These are phyloP conservation scores for Netelia virgata DNA, from an alignment of 2,888 invertebrate species.

Conservation along the genomic window DNA sequence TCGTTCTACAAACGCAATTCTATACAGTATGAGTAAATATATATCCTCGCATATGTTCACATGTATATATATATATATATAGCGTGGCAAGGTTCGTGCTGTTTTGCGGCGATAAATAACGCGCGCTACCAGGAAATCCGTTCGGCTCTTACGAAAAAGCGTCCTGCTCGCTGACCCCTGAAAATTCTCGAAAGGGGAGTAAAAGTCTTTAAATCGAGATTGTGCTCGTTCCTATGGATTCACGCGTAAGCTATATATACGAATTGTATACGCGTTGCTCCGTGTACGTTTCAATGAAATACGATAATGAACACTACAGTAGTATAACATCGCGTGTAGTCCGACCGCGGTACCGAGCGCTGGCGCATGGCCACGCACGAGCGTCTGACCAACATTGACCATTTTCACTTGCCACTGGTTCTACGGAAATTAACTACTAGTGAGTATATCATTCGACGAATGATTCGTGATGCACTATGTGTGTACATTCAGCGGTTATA, in stretches of 20 bases:
- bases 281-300: slow-evolving; percentile 9
- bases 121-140: slow-evolving; percentile 27
- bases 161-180: slow-evolving; percentile 49
- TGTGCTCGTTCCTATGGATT: background rate
- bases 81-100: background rate
- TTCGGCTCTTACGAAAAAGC: slow-evolving; percentile 45
- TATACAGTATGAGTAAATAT: background rate
- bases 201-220: slow-evolving; percentile 31
- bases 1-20: background rate
- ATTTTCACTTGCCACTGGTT: slow-evolving; percentile 44
- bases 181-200: slow-evolving; percentile 40
- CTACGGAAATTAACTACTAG: background rate
- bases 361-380: slow-evolving; percentile 46
- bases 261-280: background rate
- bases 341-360: background rate
- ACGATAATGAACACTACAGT: slow-evolving; percentile 36
- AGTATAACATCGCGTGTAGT: slow-evolving; percentile 11
- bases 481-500: background rate
- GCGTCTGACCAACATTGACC: slow-evolving; percentile 60
- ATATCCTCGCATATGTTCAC: background rate
- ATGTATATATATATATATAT: background rate
- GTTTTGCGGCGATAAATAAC: slow-evolving; percentile 62
- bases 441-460: background rate
- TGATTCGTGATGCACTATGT: background rate
- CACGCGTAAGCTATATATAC: background rate